Conservation (phyloP, 2,888 invertebrate genomes). For the Leucania comma region DNA sequence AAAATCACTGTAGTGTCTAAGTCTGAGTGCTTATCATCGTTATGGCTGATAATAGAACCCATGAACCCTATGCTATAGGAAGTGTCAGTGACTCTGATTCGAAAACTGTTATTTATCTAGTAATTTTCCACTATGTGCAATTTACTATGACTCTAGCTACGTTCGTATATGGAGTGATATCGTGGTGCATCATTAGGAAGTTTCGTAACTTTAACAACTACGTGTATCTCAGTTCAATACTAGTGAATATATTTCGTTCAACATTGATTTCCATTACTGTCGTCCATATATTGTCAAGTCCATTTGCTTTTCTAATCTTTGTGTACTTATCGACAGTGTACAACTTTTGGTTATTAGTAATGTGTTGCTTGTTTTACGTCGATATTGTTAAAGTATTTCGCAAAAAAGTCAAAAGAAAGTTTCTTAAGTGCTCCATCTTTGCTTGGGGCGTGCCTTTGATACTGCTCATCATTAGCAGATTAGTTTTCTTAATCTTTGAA, state of each 20-base stretch:
- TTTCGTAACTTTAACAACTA: constrained; percentile 36
- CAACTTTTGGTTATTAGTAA: constrained; percentile 31
- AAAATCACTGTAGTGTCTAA: no score
- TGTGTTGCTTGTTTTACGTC: constrained; percentile 32
- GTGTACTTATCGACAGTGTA: constrained; percentile 10
- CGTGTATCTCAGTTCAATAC: constrained; percentile 24
- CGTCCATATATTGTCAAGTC: neutral
- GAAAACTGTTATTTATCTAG: neutral
- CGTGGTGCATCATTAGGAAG: constrained; percentile 31
- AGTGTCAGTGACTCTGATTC: neutral
- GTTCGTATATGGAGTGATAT: constrained; percentile 31
- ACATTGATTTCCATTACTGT: neutral
- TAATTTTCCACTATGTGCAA: neutral
- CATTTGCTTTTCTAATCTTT: neutral
- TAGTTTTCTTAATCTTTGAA: neutral
- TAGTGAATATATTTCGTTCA: constrained; percentile 30
- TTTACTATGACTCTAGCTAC: neutral
- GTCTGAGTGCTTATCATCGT: no score
- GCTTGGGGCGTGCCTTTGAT: constrained; percentile 25
- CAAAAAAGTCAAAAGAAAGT: constrained; percentile 3
- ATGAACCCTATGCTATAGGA: neutral
- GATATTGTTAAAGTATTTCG: constrained; percentile 40
- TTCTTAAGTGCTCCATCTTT: constrained; percentile 24
- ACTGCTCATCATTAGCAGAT: neutral
- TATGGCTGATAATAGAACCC: neutral